Conservation (phyloP, 1,140 invertebrate genomes). For the Harlomillsia oculata region DNA sequence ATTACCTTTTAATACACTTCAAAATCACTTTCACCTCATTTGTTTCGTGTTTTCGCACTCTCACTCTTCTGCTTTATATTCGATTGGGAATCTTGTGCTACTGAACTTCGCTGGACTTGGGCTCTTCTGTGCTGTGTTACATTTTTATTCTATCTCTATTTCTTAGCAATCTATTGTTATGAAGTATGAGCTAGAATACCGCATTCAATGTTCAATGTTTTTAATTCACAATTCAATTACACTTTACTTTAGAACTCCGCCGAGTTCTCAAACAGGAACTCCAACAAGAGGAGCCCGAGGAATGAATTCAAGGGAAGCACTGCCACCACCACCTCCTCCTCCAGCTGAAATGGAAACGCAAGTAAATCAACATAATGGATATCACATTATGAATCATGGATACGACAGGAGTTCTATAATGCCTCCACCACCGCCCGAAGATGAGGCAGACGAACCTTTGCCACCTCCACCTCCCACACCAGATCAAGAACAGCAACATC, state of each 20-base stretch:
- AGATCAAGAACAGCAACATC: conserved; percentile 24
- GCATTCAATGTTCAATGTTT: not conserved
- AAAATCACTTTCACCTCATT: too few species aligned
- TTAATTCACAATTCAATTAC: not conserved
- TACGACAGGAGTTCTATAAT: conserved; percentile 17
- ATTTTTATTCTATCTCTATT: too few species aligned
- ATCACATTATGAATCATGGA: conserved; percentile 1
- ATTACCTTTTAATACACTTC: too few species aligned
- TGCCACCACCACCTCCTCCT: conserved; percentile 82
- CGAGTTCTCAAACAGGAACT: conserved; percentile 40
- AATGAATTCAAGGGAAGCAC: conserved; percentile 56
- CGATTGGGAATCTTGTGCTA: too few species aligned
- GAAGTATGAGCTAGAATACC: too few species aligned
- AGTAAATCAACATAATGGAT: conserved; percentile 10
- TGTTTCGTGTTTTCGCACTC: too few species aligned
- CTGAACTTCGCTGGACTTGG: too few species aligned
- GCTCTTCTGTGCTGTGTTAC: too few species aligned
- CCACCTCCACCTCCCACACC: conserved; percentile 53
- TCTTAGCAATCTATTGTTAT: too few species aligned
- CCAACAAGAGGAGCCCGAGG: conserved; percentile 37
- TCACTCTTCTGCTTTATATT: too few species aligned
- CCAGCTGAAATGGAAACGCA: conserved; percentile 42
- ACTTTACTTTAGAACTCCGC: conserved; percentile 19
- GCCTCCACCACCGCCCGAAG: conserved; percentile 67
- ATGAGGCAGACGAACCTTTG: conserved; percentile 41